These are phyloP conservation scores for Pharmacophagus antenor DNA, from an alignment of 2,888 invertebrate species.

Conservation along the genomic window DNA sequence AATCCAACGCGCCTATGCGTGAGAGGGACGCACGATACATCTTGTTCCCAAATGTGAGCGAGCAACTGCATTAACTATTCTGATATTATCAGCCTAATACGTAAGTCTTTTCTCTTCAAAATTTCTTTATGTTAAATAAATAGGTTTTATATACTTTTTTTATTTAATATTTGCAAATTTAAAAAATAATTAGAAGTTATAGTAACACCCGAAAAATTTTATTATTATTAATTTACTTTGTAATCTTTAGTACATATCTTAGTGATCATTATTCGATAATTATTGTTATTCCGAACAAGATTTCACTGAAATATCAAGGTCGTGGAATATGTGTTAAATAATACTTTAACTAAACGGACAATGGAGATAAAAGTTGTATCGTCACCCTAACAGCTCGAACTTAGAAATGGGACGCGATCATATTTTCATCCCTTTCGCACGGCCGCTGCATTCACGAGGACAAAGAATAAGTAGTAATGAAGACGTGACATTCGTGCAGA, in stretches of 20 bases:
- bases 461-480: slow-evolving; percentile 79
- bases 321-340: not conserved
- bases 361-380: slow-evolving; percentile 13
- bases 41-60: slow-evolving; percentile 52
- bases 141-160: not conserved
- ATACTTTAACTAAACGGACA: slow-evolving; percentile 8
- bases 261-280: too few relatives aligned
- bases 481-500: slow-evolving; percentile 79
- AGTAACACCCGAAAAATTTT: too few relatives aligned
- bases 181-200: not conserved
- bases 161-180: not conserved
- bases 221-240: too few relatives aligned
- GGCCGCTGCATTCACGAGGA: slow-evolving; percentile 69
- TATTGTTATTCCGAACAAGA: not conserved
- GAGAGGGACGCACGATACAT: slow-evolving; percentile 62
- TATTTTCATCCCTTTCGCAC: slow-evolving; percentile 45
- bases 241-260: too few relatives aligned
- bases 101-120: not conserved
- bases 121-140: not conserved
- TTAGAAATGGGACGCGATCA: slow-evolving; percentile 46
- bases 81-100: not conserved
- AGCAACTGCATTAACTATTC: slow-evolving; percentile 36
- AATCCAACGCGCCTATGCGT: slow-evolving; percentile 69
- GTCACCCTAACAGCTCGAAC: slow-evolving; percentile 31
- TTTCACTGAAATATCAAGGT: not conserved